These are phyloP conservation scores for Epinotia ramella DNA, from an alignment of 2,888 invertebrate species.

Conservation along the genomic window DNA sequence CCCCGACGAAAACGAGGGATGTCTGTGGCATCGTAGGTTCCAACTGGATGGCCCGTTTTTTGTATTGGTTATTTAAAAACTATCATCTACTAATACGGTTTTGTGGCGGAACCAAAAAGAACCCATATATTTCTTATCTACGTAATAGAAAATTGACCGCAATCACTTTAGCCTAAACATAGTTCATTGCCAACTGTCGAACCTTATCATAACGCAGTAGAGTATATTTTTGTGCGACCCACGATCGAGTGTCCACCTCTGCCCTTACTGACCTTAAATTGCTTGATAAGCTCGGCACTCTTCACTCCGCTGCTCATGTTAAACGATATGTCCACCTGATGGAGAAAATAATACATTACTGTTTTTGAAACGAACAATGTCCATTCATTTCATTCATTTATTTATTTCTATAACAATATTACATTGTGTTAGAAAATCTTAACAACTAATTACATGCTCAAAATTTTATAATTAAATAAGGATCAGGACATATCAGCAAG, in stretches of 20 bases:
- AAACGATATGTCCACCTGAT: conserved; percentile 97
- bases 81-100: too few relatives aligned
- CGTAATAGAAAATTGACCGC: not conserved
- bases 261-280: conserved; percentile 87
- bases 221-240: not conserved
- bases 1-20: too few relatives aligned
- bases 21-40: too few relatives aligned
- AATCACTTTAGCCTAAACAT: not conserved
- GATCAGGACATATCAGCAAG: too few relatives aligned
- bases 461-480: too few relatives aligned
- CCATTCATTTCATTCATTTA: too few relatives aligned
- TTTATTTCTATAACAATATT: too few relatives aligned
- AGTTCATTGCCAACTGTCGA: not conserved
- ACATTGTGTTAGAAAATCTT: too few relatives aligned
- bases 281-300: conserved; percentile 97
- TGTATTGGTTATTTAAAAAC: too few relatives aligned
- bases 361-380: too few relatives aligned
- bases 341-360: conserved; percentile 33
- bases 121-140: not conserved
- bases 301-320: conserved; percentile 99
- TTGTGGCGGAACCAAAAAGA: not conserved
- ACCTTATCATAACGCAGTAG: not conserved
- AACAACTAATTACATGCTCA: too few relatives aligned
- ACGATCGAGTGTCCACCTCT: conserved; percentile 5
- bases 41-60: too few relatives aligned